Base-by-base conservation (phyloP, 2,113 vertebrate genomes). In the Prunella himalayana region DNA sequence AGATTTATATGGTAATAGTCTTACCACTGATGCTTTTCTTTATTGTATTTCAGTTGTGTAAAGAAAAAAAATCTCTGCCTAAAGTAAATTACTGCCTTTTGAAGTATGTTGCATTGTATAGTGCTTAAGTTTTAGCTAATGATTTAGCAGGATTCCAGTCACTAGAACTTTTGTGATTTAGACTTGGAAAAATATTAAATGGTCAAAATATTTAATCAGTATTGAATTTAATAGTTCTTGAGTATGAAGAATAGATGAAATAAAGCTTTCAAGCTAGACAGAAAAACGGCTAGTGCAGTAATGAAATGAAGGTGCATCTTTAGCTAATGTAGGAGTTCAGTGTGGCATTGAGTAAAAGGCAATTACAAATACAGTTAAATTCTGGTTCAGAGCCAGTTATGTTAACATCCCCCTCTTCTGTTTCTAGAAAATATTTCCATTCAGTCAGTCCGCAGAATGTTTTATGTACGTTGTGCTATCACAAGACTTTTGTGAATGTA, bases 351-450 rank as follows among this genome's bases (percentile, higher is more conserved):
- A 97, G 75, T 96, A 92, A 97, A 97, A 88, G 92, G 93, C 82
- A 86, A 25, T 95, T 96, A 96, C 66, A 92, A 95, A 79, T 96
- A 85, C 70, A 85, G 97, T 95, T 92, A 90, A 94, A 94, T 94
- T 94, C 86, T 96, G 95, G 91, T 97, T 91, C 95, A 82, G 86
- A 91, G 92, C 96, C 94, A 89, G 53, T 86, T 95, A 78, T 95
- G 85, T 41, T 88, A 90, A 93, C 70, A 96, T 92, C 93, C 92
- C 82, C 86, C 76, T 85, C 95, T 97, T 79, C 86, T 94, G 87
- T 97, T 97, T 95, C 86, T 71, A 82, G 65, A 91, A 88, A 95
- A 91, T 95, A 97, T 95, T 96, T 96, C 80, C 60, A 25, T 95
- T 96, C 60, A 83, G 82, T 79, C 92, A 82, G 80, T 92, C 85